Evolutionary conservation across 2,797 vertebrate species (phyloP), one percentile per base, ranked within the genome.

Genomic region (Gadopsis bispinosus): DNA sequence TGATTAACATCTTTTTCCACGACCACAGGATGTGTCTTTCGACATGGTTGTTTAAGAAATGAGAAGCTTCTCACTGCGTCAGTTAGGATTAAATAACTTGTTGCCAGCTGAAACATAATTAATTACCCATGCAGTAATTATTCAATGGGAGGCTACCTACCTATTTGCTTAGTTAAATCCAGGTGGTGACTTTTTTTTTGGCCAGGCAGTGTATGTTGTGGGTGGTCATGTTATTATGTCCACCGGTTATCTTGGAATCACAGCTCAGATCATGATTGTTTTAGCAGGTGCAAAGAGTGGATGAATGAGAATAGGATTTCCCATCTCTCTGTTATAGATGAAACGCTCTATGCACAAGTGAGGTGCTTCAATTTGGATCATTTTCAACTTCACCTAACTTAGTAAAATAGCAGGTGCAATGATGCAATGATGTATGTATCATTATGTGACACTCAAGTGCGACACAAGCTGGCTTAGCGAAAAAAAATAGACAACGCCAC

Each of bases 201-300:
- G 26, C 26, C 26, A 26, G 26, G 51, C 19, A 37, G 79, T 68
- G 4, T 16, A 55, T 73, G 64, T 60, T 29, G 10, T 65, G 60
- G 37, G 16, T 41, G 48, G 79, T 79, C 7, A 41, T 60, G 43
- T 71, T 68, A 61, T 66, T 51, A n/a, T 72, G 62, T 66, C 54
- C 64, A 65, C 69, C 29, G 39, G 43, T 61, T 5, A 4, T 51
- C 39, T 48, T 51, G 4, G 41, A 75, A 61, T 48, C 10, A 53
- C 0, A 58, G 29, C 48, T 75, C 16, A 10, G n/a, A n/a, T 33
- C 22, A 4, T 48, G 56, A 77, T 66, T 70, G 65, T 19, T 54
- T 67, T 33, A 45, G 54, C 62, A 48, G 10, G 31, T 48, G 39
- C 29, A 33, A 73, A 50, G 53, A 64, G 51, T 1, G 4, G 22